phyloP scores from a whole-genome alignment of 2,797 vertebrate genomes.

The Cryptoblepharus egeriae region DNA sequence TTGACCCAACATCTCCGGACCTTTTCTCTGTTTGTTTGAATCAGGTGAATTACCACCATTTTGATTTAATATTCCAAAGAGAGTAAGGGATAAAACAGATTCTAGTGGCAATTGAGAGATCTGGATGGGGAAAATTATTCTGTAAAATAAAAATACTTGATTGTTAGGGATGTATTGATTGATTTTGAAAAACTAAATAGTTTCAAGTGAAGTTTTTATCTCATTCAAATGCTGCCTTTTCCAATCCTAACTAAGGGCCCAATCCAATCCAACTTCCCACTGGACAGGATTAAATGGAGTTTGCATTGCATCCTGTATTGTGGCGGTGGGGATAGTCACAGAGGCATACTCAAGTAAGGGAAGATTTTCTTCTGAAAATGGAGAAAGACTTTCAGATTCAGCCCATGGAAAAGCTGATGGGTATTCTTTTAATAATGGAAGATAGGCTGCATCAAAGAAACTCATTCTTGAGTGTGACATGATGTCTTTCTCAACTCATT shows the following conservation, averaged over 20 bases:
- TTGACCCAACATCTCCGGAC: slow-evolving; percentile 90
- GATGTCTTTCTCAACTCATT: not conserved
- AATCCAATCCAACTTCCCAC: no score
- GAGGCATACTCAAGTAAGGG: no score
- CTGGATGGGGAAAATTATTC: slow-evolving; percentile 95
- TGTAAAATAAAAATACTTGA: slow-evolving; percentile 70
- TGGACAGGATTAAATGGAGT: no score
- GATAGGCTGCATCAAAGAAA: no score
- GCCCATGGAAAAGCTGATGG: no score
- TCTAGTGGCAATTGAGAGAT: slow-evolving; percentile 94
- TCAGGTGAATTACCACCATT: slow-evolving; percentile 91
- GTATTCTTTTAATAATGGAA: not conserved
- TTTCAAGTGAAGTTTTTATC: slow-evolving; percentile 9
- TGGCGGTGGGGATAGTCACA: no score
- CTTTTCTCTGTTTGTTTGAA: slow-evolving; percentile 93
- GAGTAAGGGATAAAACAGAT: slow-evolving; percentile 87
- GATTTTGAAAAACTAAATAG: slow-evolving; percentile 26
- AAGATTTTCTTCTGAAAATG: slow-evolving; percentile 5
- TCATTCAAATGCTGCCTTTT: slow-evolving; percentile 9
- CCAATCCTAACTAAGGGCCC: not conserved
- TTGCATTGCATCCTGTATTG: no score
- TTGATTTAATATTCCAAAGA: slow-evolving; percentile 92
- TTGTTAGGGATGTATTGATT: slow-evolving; percentile 13
- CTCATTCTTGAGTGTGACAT: not conserved
- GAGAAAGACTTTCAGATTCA: no score